Conservation (phyloP, 2,888 invertebrate species). For the Microchrysa polita region DNA sequence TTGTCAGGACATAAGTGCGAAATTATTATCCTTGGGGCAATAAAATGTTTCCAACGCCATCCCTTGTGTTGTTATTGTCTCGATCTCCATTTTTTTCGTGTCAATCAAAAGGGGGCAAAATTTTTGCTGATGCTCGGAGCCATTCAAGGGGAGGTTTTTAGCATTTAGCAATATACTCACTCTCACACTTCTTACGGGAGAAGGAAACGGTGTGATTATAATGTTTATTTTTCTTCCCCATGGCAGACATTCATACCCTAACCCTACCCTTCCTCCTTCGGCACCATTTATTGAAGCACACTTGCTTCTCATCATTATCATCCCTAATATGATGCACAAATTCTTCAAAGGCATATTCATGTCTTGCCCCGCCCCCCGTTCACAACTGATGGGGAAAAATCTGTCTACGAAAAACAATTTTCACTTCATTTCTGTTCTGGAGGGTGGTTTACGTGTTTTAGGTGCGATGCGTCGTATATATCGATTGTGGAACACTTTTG, state of each 20-base stretch:
- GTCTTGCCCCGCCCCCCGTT: slow-evolving; percentile 8
- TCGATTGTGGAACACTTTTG: slow-evolving; percentile 48
- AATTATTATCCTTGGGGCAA: slow-evolving; percentile 50
- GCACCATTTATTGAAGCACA: no score
- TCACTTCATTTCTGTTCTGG: slow-evolving; percentile 39
- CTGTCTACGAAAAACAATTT: slow-evolving; percentile 41
- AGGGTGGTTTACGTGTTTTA: slow-evolving; percentile 22
- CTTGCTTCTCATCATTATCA: no score
- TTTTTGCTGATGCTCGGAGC: slow-evolving; percentile 29
- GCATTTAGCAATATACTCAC: background rate
- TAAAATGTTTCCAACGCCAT: slow-evolving; percentile 46
- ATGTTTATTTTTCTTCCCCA: slow-evolving; percentile 47
- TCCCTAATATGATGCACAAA: no score
- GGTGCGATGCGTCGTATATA: slow-evolving; percentile 7
- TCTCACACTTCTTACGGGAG: slow-evolving; percentile 17
- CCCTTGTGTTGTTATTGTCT: background rate
- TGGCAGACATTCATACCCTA: slow-evolving; percentile 12
- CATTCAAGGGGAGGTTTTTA: background rate
- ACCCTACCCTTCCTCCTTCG: background rate
- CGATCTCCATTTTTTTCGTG: slow-evolving; percentile 17
- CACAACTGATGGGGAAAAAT: background rate
- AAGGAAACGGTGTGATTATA: slow-evolving; percentile 49
- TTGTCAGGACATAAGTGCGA: slow-evolving; percentile 50
- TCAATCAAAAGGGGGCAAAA: slow-evolving; percentile 32
- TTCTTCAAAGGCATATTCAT: no score